Evolutionary conservation across 92 coral and sea anemone species (phyloP).

Genomic region (Palythoa grandis): DNA sequence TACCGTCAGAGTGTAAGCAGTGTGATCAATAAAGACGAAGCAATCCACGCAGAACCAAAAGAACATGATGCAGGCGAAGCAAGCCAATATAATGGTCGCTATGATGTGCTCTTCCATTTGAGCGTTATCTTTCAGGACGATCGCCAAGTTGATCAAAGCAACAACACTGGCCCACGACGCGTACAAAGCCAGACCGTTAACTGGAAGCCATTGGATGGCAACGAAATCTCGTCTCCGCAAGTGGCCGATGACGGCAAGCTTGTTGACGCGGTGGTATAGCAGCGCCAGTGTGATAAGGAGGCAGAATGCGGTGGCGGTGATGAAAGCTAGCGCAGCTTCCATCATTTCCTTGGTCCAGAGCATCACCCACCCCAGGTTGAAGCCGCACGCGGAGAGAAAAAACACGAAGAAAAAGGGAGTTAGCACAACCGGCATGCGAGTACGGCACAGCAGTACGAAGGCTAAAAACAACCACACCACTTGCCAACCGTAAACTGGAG

Average conservation of each 20-base stretch:
- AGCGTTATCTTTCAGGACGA: slow-evolving; percentile 71
- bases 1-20: slow-evolving; percentile 67
- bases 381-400: slow-evolving; percentile 74
- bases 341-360: slow-evolving; percentile 74
- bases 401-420: slow-evolving; percentile 80
- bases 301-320: slow-evolving; percentile 65
- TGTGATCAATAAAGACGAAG: slow-evolving; percentile 70
- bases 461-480: slow-evolving; percentile 79
- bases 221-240: slow-evolving; percentile 74
- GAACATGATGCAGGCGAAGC: slow-evolving; percentile 64
- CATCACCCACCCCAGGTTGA: slow-evolving; percentile 84
- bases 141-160: slow-evolving; percentile 68
- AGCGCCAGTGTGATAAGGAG: slow-evolving; percentile 70
- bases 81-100: slow-evolving; percentile 72
- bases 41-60: slow-evolving; percentile 87
- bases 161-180: slow-evolving; percentile 85
- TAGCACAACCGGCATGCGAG: slow-evolving; percentile 70
- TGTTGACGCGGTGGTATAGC: slow-evolving; percentile 66
- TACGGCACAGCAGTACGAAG: slow-evolving; percentile 73
- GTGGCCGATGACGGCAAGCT: slow-evolving; percentile 55
- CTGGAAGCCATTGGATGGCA: slow-evolving; percentile 73
- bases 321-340: slow-evolving; percentile 72
- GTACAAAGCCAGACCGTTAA: slow-evolving; percentile 81
- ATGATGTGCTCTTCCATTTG: slow-evolving; percentile 72
- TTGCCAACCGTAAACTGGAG: slow-evolving; percentile 87